Percentiles rank a stretch among this genome's conserved stretches.
These are phyloP conservation scores for Platyura marginata DNA, from an alignment of 1,140 invertebrate genomes.

Conservation along the genomic window DNA sequence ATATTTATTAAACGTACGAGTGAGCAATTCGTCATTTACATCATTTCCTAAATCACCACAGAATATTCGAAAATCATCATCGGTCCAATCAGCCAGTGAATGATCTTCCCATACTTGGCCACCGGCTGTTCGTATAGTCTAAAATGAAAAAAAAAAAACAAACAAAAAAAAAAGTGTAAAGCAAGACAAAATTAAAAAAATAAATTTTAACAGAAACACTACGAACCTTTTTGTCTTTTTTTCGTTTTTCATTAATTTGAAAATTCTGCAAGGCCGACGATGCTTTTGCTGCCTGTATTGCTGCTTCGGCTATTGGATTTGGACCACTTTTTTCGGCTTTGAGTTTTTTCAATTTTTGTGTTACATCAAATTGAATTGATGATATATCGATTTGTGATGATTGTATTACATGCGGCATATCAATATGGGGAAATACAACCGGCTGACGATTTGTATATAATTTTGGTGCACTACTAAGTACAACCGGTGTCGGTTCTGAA, in stretches of 20 bases:
- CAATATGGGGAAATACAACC: constrained; percentile 21
- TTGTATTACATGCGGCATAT: constrained; percentile 23
- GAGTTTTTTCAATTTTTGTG: constrained; percentile 41
- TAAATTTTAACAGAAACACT: too few relatives aligned
- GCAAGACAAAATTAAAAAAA: neutral
- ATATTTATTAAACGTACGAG: constrained; percentile 86
- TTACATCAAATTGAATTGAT: constrained; percentile 40
- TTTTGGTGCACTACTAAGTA: constrained; percentile 40
- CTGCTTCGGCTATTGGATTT: constrained; percentile 38
- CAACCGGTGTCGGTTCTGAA: constrained; percentile 31
- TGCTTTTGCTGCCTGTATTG: constrained; percentile 38
- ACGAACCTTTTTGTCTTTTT: constrained; percentile 36
- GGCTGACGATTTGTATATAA: constrained; percentile 31
- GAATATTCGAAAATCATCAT: constrained; percentile 96
- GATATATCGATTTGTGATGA: constrained; percentile 34
- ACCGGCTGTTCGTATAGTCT: constrained; percentile 74
- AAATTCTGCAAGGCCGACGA: constrained; percentile 31
- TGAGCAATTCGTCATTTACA: constrained; percentile 90
- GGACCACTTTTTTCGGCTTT: constrained; percentile 42
- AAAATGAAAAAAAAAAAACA: constrained; percentile 13
- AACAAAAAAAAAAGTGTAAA: too few relatives aligned
- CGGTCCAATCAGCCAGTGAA: constrained; percentile 80
- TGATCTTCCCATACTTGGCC: constrained; percentile 89
- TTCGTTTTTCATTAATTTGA: constrained; percentile 30
- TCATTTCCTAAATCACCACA: constrained; percentile 99